These are phyloP conservation scores for Globicephala melas DNA, from an alignment of 2,113 vertebrate genomes.

Conservation along the genomic window DNA sequence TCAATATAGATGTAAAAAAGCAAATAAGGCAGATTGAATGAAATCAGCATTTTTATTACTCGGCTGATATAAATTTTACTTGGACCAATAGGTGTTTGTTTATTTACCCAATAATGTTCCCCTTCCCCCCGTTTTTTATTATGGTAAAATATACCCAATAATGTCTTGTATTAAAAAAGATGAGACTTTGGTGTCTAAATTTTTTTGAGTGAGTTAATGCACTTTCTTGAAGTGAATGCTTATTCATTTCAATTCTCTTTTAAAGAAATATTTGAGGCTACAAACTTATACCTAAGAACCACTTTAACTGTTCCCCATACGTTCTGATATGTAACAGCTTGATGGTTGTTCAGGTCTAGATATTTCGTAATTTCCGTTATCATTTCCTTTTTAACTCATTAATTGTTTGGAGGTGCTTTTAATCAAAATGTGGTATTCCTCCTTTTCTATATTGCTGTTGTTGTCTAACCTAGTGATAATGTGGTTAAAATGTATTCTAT, in stretches of 20 bases:
- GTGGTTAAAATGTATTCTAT: not conserved
- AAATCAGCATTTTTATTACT: conserved; percentile 14
- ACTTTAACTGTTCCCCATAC: not conserved
- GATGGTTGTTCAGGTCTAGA: not conserved
- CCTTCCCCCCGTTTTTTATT: not conserved
- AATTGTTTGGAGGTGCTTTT: conserved; percentile 15
- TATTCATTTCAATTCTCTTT: not conserved
- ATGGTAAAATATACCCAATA: not conserved
- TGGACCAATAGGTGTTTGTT: not conserved
- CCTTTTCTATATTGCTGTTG: not conserved
- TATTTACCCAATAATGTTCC: not conserved
- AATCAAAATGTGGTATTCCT: not conserved
- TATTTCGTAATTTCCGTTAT: not conserved
- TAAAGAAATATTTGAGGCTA: not conserved
- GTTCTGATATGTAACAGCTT: not conserved
- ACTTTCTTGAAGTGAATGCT: conserved; percentile 17
- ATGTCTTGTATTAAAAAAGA: not conserved
- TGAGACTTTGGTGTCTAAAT: not conserved
- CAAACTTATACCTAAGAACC: not conserved
- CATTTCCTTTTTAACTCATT: conserved; percentile 19
- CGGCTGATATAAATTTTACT: conserved; percentile 5
- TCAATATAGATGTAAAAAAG: not conserved
- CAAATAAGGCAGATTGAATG: not conserved
- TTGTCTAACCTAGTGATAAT: not conserved
- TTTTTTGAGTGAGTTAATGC: not conserved